Conservation (phyloP, 2,113 vertebrate genomes). For the Porphyrio hochstetteri region DNA sequence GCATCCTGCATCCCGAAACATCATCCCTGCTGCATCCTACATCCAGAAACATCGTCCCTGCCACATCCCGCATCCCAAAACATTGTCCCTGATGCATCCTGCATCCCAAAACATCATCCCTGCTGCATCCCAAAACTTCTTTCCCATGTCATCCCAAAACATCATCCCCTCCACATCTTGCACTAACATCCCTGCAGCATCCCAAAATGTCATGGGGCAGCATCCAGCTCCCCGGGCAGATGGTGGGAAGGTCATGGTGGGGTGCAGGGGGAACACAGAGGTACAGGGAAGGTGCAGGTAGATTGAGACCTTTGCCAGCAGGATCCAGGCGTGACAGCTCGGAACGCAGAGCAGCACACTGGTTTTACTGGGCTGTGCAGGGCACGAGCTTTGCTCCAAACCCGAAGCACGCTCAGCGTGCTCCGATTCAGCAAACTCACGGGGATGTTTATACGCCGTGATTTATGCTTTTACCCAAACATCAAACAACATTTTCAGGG, state of each 20-base stretch:
- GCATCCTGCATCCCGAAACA: too few relatives aligned
- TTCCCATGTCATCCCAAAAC: too few relatives aligned
- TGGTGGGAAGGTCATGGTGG: too few relatives aligned
- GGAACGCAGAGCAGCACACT: not conserved
- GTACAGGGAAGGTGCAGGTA: not conserved
- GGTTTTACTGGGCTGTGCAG: not conserved
- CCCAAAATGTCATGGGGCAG: too few relatives aligned
- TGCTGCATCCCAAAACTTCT: too few relatives aligned
- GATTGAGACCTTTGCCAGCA: not conserved
- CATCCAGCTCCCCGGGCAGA: too few relatives aligned
- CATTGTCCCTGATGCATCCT: too few relatives aligned
- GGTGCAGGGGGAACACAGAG: not conserved
- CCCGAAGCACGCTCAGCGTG: rapidly evolving
- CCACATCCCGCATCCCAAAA: too few relatives aligned
- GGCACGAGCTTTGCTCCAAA: not conserved
- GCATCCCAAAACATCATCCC: too few relatives aligned
- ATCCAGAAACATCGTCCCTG: too few relatives aligned
- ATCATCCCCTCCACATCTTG: too few relatives aligned
- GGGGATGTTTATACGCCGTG: not conserved
- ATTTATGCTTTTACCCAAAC: not conserved
- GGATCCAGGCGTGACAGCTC: not conserved
- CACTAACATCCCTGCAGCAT: too few relatives aligned
- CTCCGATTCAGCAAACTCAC: not conserved
- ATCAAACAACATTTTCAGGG: not conserved
- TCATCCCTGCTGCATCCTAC: not conserved